Evolutionary conservation across 2,888 invertebrate species (phyloP), one percentile per base, ranked within the genome.

Genomic region (Dastarcus helophoroides): DNA sequence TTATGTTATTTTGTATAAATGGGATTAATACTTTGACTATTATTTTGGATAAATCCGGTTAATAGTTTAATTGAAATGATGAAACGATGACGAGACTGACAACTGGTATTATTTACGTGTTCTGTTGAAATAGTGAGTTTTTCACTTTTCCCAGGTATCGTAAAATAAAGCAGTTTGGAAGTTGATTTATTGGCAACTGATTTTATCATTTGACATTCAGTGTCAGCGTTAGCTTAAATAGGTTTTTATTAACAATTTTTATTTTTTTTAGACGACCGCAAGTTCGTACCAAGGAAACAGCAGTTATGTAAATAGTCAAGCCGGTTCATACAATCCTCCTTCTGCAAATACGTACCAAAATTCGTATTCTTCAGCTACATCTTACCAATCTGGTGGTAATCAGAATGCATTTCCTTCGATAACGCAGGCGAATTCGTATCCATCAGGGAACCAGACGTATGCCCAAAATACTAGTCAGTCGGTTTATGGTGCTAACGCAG

Each of bases 191-290:
- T n/a, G n/a, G n/a, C 9, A 2, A 14, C 11, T 10, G 10, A 11
- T 3, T 16, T 11, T 26, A 10, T 5, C n/a, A 22, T n/a, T 22
- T 22, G 11, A 10, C 5, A 10, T 22, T 5, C 4, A 6, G 11
- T 9, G 5, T 22, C 11, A 10, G 22, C 4, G 22, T 22, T 9
- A 10, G 4, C 11, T 22, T 22, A n/a, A 19, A 19, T 7, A 19
- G 19, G 8, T 7, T 8, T 19, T 19, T 8, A 7, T 19, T 10
- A 21, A 12, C 3, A 9, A 17, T 22, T 16, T 24, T 35, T 32
- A 37, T 33, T 32, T 14, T 14, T 50, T 47, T 43, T 64, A 71
- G 59, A 60, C 63, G 2, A 68, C 68, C 32, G 47, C 62, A 4
- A 62, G 50, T 49, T 58, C 59, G 39, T 58, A 56, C 35, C 56